Evolutionary conservation across 2,797 vertebrate genomes (phyloP).

Genomic region (Myoxocephalus aenaeus): DNA sequence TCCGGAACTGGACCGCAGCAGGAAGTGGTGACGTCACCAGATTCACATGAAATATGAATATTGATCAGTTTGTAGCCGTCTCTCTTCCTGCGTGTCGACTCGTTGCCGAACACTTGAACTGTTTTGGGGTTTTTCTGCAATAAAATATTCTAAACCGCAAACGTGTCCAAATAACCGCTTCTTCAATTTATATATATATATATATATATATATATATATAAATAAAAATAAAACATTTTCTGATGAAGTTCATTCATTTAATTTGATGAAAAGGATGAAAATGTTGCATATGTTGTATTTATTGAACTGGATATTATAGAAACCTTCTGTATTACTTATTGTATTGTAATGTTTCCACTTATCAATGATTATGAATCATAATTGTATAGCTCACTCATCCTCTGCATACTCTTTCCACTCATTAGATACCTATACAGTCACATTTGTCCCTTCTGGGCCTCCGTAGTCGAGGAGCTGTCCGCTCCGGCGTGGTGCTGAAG

Average conservation of each 20-base stretch:
- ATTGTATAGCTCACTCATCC: background rate
- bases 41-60: background rate
- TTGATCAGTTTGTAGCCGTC: too few species aligned
- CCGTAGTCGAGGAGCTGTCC: slow-evolving; percentile 62
- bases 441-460: background rate
- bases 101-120: background rate
- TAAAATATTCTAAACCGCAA: background rate
- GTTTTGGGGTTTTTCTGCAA: background rate
- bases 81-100: background rate
- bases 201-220: too few species aligned
- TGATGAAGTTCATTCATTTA: background rate
- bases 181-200: background rate
- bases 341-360: background rate
- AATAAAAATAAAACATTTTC: background rate
- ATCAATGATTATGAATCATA: background rate
- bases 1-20: too few species aligned
- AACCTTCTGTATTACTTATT: background rate
- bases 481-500: slow-evolving; percentile 67
- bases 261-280: background rate
- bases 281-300: background rate
- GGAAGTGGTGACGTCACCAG: too few species aligned
- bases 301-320: background rate
- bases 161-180: background rate
- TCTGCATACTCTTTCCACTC: background rate
- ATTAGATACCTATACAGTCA: background rate